A percentile compares a stretch with the other conserved stretches of the same genome.
Conservation (phyloP, 2,113 vertebrate species). For the Upupa epops region DNA sequence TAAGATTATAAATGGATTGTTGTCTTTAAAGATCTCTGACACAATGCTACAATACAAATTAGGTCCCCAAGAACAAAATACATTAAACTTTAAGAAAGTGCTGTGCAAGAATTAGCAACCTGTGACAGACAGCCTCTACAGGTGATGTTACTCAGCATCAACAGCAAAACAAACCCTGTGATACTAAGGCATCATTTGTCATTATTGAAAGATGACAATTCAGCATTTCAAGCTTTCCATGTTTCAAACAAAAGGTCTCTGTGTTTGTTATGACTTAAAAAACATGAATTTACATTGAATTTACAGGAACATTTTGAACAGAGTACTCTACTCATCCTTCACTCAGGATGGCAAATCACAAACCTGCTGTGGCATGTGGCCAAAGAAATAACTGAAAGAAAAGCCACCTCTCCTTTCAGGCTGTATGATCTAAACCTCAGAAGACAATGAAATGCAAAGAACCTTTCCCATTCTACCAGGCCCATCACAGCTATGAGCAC, state of each 20-base stretch:
- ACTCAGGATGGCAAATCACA: not conserved
- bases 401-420: not conserved
- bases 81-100: not conserved
- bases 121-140: accelerated
- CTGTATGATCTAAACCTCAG: not conserved
- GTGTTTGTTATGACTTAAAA: too few relatives aligned
- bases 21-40: not conserved
- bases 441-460: not conserved
- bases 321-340: not conserved
- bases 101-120: not conserved
- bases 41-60: not conserved
- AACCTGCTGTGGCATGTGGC: not conserved
- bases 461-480: not conserved
- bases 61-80: not conserved
- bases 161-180: not conserved
- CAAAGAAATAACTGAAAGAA: not conserved
- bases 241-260: not conserved
- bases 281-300: not conserved
- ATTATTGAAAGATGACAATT: not conserved
- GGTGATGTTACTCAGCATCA: not conserved
- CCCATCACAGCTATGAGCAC: not conserved
- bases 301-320: not conserved
- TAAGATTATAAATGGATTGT: not conserved
- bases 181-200: not conserved
- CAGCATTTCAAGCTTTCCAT: not conserved